A percentile compares a stretch with the other conserved stretches of the same genome.
phyloP scores from a whole-genome alignment of 2,797 vertebrate genomes.

The Eulemur albifrons region DNA sequence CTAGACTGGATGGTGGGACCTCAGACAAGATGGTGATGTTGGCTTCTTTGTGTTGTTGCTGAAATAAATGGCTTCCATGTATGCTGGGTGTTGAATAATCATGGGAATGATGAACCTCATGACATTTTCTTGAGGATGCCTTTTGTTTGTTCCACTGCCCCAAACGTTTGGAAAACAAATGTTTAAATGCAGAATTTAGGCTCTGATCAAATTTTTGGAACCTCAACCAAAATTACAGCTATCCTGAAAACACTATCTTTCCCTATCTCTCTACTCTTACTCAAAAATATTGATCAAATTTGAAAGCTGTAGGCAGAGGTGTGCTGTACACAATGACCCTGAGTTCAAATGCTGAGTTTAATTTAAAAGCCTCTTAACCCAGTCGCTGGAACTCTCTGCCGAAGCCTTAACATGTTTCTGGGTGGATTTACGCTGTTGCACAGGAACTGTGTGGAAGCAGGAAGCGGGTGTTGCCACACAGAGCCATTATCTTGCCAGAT shows the following conservation, averaged over 20 bases:
- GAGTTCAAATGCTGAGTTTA: background rate
- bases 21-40: background rate
- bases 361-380: background rate
- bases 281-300: background rate
- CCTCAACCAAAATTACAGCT: background rate
- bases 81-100: background rate
- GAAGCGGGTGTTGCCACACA: background rate
- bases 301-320: background rate
- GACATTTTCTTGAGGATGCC: background rate
- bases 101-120: background rate
- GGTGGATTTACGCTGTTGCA: background rate
- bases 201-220: background rate
- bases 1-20: background rate
- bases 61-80: background rate
- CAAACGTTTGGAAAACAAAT: background rate
- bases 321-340: background rate
- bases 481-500: constrained; percentile 29
- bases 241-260: background rate
- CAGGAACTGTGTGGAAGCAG: background rate
- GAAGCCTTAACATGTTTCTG: background rate
- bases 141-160: background rate
- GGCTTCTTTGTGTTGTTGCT: background rate
- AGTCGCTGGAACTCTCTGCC: background rate
- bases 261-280: background rate
- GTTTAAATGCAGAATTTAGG: constrained; percentile 15